Evolutionary conservation across 2,797 vertebrate species (phyloP).

Genomic region (Dromococcyx pavoninus): DNA sequence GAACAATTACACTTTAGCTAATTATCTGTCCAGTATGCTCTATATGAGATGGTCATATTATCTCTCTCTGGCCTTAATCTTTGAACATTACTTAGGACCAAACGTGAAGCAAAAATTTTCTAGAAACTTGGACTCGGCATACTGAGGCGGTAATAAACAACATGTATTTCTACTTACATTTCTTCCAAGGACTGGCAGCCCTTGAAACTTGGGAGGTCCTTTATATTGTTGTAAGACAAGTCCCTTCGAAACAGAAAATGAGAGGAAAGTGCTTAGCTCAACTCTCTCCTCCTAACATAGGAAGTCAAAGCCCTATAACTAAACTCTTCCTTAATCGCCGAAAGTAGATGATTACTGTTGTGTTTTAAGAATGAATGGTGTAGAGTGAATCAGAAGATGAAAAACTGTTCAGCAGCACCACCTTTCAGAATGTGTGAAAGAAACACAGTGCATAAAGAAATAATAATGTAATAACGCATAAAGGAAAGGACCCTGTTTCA

Average conservation of each 20-base stretch:
- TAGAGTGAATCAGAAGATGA: not conserved
- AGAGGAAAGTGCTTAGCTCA: slow-evolving; percentile 8
- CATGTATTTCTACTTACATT: slow-evolving; percentile 84
- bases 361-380: not conserved
- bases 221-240: slow-evolving; percentile 92
- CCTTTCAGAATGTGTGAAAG: not conserved
- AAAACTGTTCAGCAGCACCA: not conserved
- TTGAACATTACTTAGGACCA: not conserved
- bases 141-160: not conserved
- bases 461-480: not conserved
- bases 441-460: not conserved
- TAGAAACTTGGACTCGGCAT: not conserved
- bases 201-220: slow-evolving; percentile 86
- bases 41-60: not conserved
- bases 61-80: not conserved
- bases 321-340: not conserved
- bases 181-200: slow-evolving; percentile 90
- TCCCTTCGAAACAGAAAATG: slow-evolving; percentile 81
- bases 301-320: not conserved
- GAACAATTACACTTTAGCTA: not conserved
- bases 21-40: not conserved
- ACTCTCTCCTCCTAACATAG: not conserved
- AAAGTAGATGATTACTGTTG: not conserved
- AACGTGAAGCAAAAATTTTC: not conserved
- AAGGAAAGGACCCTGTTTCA: not conserved